Evolutionary conservation across 2,888 invertebrate genomes (phyloP).

Genomic region (Eilema caniola): DNA sequence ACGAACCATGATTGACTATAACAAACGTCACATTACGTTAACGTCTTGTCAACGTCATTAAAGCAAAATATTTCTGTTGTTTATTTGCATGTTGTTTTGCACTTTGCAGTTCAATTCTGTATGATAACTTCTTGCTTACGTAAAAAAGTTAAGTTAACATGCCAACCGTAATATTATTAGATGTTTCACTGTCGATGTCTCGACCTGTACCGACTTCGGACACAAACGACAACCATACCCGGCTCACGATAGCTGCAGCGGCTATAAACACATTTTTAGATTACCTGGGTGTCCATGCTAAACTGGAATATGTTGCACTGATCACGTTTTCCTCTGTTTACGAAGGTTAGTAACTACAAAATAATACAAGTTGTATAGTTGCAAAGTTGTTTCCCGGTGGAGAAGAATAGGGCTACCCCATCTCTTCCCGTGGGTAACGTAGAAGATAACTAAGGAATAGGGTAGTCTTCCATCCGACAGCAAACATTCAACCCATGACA

Average conservation of each 20-base stretch:
- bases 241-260: conserved; percentile 72
- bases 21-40: too few relatives aligned
- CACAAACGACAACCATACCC: conserved; percentile 73
- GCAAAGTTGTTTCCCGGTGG: too few relatives aligned
- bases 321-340: conserved; percentile 77
- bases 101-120: conserved; percentile 16
- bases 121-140: neutral
- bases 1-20: too few relatives aligned
- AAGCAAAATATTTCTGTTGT: neutral
- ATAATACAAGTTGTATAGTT: too few relatives aligned
- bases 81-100: neutral
- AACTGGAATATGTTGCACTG: conserved; percentile 79
- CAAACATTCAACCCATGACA: too few relatives aligned
- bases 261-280: conserved; percentile 80
- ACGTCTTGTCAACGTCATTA: too few relatives aligned
- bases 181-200: conserved; percentile 81
- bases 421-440: too few relatives aligned
- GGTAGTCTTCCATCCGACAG: too few relatives aligned
- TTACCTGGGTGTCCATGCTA: conserved; percentile 75
- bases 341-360: conserved; percentile 66
- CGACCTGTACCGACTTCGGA: conserved; percentile 76
- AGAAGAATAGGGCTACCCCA: too few relatives aligned
- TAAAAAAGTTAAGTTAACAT: conserved; percentile 48
- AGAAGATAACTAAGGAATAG: too few relatives aligned
- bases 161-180: conserved; percentile 79